These are phyloP conservation scores for Amblyjoppa fuscipennis DNA, from an alignment of 2,888 invertebrate genomes.

Conservation along the genomic window DNA sequence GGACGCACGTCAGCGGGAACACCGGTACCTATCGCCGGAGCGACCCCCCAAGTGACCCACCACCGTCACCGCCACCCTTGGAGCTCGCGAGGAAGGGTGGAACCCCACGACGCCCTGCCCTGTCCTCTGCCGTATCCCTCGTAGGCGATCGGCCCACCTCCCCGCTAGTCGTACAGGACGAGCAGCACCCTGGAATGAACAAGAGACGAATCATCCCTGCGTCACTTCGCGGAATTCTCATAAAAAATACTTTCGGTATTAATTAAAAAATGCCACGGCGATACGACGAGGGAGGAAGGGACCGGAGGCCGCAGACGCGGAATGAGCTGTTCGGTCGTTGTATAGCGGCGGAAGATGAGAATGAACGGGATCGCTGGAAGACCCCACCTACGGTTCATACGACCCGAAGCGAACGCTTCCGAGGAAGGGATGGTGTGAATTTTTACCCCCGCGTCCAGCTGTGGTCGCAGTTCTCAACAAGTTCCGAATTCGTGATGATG, in stretches of 20 bases:
- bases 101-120: constrained; percentile 35
- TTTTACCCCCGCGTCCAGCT: neutral
- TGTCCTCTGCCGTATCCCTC: constrained; percentile 3
- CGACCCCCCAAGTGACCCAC: constrained; percentile 37
- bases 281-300: constrained; percentile 36
- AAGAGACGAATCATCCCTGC: constrained; percentile 45
- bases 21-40: constrained; percentile 40
- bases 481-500: constrained; percentile 36
- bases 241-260: constrained; percentile 79
- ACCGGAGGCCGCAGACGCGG: neutral
- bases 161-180: constrained; percentile 24
- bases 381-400: neutral
- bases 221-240: constrained; percentile 76
- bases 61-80: constrained; percentile 40
- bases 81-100: constrained; percentile 53
- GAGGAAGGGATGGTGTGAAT: neutral
- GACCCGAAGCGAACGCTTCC: neutral
- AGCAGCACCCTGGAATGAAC: constrained; percentile 73
- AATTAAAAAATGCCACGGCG: constrained; percentile 81
- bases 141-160: constrained; percentile 16
- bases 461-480: constrained; percentile 1
- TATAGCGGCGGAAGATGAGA: constrained; percentile 2
- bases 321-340: neutral
- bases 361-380: neutral
- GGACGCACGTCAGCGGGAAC: constrained; percentile 53